phyloP scores from a whole-genome alignment of 1,140 invertebrate species.

The Drosophila teissieri region DNA sequence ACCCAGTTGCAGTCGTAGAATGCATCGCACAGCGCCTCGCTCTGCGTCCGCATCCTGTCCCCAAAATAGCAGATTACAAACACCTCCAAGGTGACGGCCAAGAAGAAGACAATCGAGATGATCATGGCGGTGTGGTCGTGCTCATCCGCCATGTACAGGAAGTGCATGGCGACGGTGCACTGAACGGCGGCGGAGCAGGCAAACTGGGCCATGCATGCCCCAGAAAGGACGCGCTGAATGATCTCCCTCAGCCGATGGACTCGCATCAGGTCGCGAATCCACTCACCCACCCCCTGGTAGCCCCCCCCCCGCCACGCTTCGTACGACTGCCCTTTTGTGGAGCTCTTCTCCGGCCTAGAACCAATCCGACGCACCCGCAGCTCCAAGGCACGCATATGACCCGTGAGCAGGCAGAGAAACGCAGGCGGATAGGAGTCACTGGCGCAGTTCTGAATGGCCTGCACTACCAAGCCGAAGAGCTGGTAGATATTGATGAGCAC shows the following conservation, averaged over 20 bases:
- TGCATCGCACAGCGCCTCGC: conserved; percentile 60
- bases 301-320: background rate
- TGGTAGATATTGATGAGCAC: conserved; percentile 54
- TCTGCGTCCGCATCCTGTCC: conserved; percentile 60
- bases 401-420: conserved; percentile 66
- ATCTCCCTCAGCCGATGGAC: conserved; percentile 54
- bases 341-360: background rate
- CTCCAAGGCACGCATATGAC: conserved; percentile 69
- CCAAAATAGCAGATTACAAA: conserved; percentile 76
- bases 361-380: conserved; percentile 65
- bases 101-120: conserved; percentile 70
- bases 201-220: conserved; percentile 70
- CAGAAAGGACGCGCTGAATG: conserved; percentile 66
- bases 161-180: conserved; percentile 72
- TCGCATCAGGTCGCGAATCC: conserved; percentile 58
- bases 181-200: conserved; percentile 67
- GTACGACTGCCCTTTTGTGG: no score
- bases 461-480: conserved; percentile 60
- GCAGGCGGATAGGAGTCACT: conserved; percentile 78
- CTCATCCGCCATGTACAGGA: conserved; percentile 63
- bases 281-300: conserved; percentile 41
- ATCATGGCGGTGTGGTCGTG: conserved; percentile 61
- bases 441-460: conserved; percentile 70
- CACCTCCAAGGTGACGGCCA: conserved; percentile 70
- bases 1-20: conserved; percentile 75